These are phyloP conservation scores for Coelinius sp. DNA, from an alignment of 2,888 invertebrate genomes.

Conservation along the genomic window DNA sequence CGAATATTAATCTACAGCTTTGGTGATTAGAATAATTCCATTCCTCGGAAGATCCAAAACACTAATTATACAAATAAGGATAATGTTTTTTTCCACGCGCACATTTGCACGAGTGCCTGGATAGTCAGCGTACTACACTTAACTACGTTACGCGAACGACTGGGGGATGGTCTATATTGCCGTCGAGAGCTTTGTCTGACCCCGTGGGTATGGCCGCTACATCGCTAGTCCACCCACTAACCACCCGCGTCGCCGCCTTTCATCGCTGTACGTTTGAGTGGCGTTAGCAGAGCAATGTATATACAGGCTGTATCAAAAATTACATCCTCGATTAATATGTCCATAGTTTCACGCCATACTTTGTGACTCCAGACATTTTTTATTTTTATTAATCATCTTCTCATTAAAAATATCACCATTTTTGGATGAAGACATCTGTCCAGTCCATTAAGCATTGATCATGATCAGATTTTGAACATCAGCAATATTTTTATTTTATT, in stretches of 20 bases:
- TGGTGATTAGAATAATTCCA: background rate
- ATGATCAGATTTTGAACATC: too few species aligned
- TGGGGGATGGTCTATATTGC: background rate
- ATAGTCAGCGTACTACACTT: background rate
- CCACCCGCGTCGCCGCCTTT: conserved; percentile 19
- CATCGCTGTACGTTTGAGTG: conserved; percentile 7
- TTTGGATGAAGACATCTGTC: too few species aligned
- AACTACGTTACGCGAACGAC: conserved; percentile 15
- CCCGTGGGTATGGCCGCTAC: conserved; percentile 6
- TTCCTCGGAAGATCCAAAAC: background rate
- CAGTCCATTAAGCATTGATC: too few species aligned
- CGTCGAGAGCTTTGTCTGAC: conserved; percentile 11
- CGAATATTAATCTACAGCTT: background rate
- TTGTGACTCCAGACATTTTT: too few species aligned
- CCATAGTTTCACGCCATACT: too few species aligned
- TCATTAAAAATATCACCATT: too few species aligned
- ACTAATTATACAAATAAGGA: background rate
- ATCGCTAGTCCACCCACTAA: background rate
- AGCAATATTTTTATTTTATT: too few species aligned
- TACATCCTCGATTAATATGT: too few species aligned
- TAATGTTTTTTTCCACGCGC: background rate
- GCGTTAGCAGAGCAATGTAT: background rate
- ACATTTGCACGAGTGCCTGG: background rate
- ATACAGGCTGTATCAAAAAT: background rate
- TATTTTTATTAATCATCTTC: too few species aligned